Evolutionary conservation across 2,797 vertebrate species (phyloP).

Genomic region (Heterohyrax brucei): DNA sequence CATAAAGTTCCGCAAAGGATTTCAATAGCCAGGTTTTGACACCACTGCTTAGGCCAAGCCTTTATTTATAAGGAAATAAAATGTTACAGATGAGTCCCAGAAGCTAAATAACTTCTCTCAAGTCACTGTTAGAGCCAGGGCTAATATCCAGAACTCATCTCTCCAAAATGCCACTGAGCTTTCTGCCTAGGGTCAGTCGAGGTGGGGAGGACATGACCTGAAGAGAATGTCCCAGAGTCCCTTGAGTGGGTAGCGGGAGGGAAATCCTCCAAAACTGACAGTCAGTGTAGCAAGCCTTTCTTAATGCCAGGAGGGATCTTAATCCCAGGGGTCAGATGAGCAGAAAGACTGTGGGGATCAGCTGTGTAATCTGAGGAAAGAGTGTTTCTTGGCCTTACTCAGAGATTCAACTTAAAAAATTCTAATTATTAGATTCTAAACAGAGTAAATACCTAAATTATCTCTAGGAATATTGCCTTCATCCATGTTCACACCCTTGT

Average conservation of each 20-base stretch:
- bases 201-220: neutral
- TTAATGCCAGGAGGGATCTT: conserved; percentile 1
- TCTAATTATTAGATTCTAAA: conserved; percentile 18
- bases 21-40: neutral
- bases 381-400: neutral
- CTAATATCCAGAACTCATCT: neutral
- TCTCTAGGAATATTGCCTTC: neutral
- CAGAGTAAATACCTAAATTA: neutral
- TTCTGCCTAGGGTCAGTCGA: neutral
- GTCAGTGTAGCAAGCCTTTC: neutral
- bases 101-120: neutral
- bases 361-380: conserved; percentile 13
- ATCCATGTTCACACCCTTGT: neutral
- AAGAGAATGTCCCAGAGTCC: neutral
- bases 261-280: neutral
- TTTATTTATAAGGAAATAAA: conserved; percentile 41
- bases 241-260: neutral
- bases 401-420: neutral
- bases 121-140: neutral
- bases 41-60: neutral
- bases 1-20: neutral
- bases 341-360: conserved; percentile 27
- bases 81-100: neutral
- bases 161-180: neutral
- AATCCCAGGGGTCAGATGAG: neutral